phyloP scores from a whole-genome alignment of 2,888 invertebrate species.

The Tiliacea citrago region DNA sequence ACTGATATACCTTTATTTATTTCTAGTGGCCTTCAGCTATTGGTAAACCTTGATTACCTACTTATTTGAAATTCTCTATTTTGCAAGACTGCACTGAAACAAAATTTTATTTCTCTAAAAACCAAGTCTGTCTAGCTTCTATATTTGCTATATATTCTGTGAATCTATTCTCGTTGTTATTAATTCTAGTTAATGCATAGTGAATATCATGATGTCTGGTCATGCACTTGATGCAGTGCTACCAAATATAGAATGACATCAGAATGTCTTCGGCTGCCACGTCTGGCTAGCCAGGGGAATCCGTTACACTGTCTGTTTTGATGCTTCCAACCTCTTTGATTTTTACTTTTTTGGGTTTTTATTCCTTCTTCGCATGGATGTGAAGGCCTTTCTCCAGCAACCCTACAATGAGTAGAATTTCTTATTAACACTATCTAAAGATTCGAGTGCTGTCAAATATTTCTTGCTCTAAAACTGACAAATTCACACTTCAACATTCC shows the following conservation, averaged over 20 bases:
- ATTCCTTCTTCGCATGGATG: not conserved
- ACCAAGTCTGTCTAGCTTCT: not conserved
- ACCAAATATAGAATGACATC: constrained; percentile 28
- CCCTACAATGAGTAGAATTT: not conserved
- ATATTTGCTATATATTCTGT: not conserved
- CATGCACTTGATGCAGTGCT: constrained; percentile 21
- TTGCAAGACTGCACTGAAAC: not conserved
- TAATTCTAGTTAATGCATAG: not conserved
- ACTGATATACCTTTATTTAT: not conserved
- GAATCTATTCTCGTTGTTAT: not conserved
- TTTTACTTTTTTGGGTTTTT: not conserved
- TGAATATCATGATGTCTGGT: constrained; percentile 7
- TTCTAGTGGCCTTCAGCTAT: not conserved
- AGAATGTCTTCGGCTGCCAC: constrained; percentile 34
- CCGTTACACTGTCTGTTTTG: constrained; percentile 5
- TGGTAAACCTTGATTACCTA: not conserved
- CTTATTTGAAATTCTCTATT: not conserved
- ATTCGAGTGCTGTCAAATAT: not conserved
- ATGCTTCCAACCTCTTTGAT: not conserved
- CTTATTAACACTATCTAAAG: not conserved
- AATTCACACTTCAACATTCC: not conserved
- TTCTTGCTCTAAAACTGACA: not conserved
- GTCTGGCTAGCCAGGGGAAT: constrained; percentile 25
- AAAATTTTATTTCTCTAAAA: not conserved
- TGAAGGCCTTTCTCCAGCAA: not conserved